phyloP scores from a whole-genome alignment of 1,140 invertebrate genomes.

The Drosophila lacertosa region DNA sequence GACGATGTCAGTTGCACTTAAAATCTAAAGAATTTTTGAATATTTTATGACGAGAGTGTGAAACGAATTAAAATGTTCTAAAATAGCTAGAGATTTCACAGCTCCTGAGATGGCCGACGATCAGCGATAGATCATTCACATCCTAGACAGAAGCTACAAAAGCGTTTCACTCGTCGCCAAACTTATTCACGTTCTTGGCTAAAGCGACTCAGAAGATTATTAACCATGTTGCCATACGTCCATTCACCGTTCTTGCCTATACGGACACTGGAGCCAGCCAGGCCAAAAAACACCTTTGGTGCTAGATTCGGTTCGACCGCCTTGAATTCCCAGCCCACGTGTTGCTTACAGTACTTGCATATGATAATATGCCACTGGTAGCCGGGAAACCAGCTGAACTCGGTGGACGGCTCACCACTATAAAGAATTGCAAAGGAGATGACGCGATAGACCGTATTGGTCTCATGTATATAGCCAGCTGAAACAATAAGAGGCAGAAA shows the following conservation, averaged over 20 bases:
- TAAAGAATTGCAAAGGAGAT: constrained; percentile 85
- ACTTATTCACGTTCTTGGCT: constrained; percentile 68
- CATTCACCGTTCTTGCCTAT: constrained; percentile 59
- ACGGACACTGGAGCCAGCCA: constrained; percentile 85
- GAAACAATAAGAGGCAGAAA: constrained; percentile 1
- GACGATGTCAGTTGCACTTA: constrained; percentile 4
- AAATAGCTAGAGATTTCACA: constrained; percentile 22
- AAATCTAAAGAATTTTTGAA: constrained; percentile 18
- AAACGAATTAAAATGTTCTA: constrained; percentile 50
- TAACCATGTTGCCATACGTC: constrained; percentile 59
- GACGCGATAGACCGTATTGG: constrained; percentile 89
- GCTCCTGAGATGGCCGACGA: constrained; percentile 9
- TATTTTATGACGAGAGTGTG: constrained; percentile 20
- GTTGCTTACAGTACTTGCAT: constrained; percentile 88
- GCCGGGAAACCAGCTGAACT: constrained; percentile 94
- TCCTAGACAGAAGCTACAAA: constrained; percentile 36
- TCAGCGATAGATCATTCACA: constrained; percentile 1
- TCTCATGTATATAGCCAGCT: constrained; percentile 92
- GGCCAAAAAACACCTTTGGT: constrained; percentile 90
- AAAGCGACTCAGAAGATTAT: constrained; percentile 62
- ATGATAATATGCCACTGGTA: constrained; percentile 92
- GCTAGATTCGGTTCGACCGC: constrained; percentile 86
- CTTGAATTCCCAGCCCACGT: constrained; percentile 93
- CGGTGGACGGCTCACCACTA: constrained; percentile 86
- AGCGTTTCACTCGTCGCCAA: constrained; percentile 63